phyloP scores from a whole-genome alignment of 2,888 invertebrate genomes.

The Lasioglossum zephyrum region DNA sequence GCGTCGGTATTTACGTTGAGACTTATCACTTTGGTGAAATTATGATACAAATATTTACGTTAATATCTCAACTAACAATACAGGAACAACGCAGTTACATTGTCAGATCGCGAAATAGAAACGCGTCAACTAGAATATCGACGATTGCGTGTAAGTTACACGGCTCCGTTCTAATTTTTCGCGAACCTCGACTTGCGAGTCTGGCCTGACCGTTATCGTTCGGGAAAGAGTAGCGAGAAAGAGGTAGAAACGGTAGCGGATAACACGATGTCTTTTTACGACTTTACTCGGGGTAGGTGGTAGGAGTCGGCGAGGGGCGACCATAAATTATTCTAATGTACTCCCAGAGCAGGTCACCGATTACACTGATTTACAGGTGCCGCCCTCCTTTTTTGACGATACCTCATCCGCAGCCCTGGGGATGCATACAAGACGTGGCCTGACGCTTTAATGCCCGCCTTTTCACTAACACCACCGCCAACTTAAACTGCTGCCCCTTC shows the following conservation, averaged over 20 bases:
- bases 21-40: not conserved
- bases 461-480: slow-evolving; percentile 70
- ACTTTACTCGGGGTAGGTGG: slow-evolving; percentile 58
- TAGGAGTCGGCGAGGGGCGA: slow-evolving; percentile 24
- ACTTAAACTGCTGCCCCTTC: slow-evolving; percentile 66
- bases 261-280: slow-evolving; percentile 70
- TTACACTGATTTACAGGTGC: slow-evolving; percentile 81
- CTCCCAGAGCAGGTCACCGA: slow-evolving; percentile 79
- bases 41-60: not conserved
- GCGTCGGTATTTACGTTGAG: not conserved
- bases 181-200: slow-evolving; percentile 27
- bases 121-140: not conserved
- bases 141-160: not conserved
- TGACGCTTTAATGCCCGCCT: slow-evolving; percentile 74
- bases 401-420: slow-evolving; percentile 79
- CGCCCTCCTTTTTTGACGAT: slow-evolving; percentile 79
- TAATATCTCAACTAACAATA: not conserved
- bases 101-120: not conserved
- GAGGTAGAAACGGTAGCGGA: slow-evolving; percentile 36
- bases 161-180: slow-evolving; percentile 30
- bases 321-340: slow-evolving; percentile 81
- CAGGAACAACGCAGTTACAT: not conserved
- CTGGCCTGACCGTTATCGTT: slow-evolving; percentile 42
- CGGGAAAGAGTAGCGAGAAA: not conserved
- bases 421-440: slow-evolving; percentile 78